Percentiles rank a stretch among this genome's conserved stretches.
phyloP scores from a whole-genome alignment of 2,888 invertebrate species.

The Nezara viridula region DNA sequence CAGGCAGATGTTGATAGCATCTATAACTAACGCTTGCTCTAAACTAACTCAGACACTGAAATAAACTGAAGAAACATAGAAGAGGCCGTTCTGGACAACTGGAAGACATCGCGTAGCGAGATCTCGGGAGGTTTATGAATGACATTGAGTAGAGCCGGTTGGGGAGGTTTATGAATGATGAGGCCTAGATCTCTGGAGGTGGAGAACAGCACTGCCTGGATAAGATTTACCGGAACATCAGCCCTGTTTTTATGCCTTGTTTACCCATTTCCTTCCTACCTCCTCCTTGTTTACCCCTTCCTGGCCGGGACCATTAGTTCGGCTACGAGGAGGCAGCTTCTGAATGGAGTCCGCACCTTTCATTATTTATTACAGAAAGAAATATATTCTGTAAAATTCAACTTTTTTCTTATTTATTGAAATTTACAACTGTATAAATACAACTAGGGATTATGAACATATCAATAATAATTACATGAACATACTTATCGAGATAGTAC shows the following conservation, averaged over 20 bases:
- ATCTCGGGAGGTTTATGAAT: neutral
- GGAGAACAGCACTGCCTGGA: neutral
- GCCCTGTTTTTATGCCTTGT: slow-evolving; percentile 43
- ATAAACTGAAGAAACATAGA: neutral
- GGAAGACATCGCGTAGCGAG: neutral
- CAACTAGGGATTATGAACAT: too few relatives aligned
- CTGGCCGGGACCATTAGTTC: neutral
- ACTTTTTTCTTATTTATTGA: too few relatives aligned
- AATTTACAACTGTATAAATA: too few relatives aligned
- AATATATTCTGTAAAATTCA: too few relatives aligned
- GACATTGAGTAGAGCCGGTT: neutral
- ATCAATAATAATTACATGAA: too few relatives aligned
- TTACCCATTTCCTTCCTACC: slow-evolving; percentile 10
- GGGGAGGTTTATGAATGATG: slow-evolving; percentile 1
- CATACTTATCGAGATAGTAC: too few relatives aligned
- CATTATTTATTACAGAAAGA: neutral
- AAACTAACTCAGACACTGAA: neutral
- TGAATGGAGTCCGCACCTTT: neutral
- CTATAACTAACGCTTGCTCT: neutral
- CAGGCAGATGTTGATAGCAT: too few relatives aligned
- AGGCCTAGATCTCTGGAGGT: neutral
- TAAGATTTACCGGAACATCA: slow-evolving; percentile 42
- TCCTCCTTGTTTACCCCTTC: slow-evolving; percentile 5
- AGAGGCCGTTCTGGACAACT: neutral
- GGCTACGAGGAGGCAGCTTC: neutral